Evolutionary conservation across 2,797 vertebrate species (phyloP), one percentile per base, ranked within the genome.

Genomic region (Coregonus suidteri): DNA sequence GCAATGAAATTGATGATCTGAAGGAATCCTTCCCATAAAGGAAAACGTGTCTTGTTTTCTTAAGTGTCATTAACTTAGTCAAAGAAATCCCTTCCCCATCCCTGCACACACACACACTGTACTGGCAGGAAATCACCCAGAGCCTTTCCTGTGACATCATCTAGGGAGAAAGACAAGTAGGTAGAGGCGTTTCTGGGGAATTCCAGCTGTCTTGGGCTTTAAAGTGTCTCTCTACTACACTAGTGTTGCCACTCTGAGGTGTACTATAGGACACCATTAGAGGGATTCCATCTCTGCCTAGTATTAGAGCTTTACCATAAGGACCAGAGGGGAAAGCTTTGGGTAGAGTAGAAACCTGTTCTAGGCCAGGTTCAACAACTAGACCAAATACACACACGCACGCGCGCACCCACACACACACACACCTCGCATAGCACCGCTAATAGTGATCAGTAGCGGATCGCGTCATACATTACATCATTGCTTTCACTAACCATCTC

Each of bases 61-160:
- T 84, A 91, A 91, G 79, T 87, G 86, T 87, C 77, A 52, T 83
- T 82, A 83, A 82, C 54, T 78, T n/a, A 9, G 64, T 78, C 56
- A 91, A 90, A 76, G 75, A 4, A 82, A 82, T 75, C 67, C 53
- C 64, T 37, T 34, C 51, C 64, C 37, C 37, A 56, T 88, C 85
- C 66, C 78, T 85, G 85, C 83, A 86, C 37, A 1, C 37, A 1
- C 37, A 15, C 78, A 72, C 31, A 81, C 74, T 53, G 56, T 41
- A 47, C 7, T 47, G 41, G 71, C 74, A 78, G 41, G 9, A 47
- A 47, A 47, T 11, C 9, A 47, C 75, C 54, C 67, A 31, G 65
- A 80, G 69, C 79, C 74, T 47, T 80, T 80, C 51, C 66, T 67
- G 67, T 37, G 73, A 84, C 15, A 1, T 77, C 25, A 62, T 81